Percentiles rank a stretch among this genome's conserved stretches.
phyloP scores from a whole-genome alignment of 2,113 vertebrate genomes.

The Opisthocomus hoazin region DNA sequence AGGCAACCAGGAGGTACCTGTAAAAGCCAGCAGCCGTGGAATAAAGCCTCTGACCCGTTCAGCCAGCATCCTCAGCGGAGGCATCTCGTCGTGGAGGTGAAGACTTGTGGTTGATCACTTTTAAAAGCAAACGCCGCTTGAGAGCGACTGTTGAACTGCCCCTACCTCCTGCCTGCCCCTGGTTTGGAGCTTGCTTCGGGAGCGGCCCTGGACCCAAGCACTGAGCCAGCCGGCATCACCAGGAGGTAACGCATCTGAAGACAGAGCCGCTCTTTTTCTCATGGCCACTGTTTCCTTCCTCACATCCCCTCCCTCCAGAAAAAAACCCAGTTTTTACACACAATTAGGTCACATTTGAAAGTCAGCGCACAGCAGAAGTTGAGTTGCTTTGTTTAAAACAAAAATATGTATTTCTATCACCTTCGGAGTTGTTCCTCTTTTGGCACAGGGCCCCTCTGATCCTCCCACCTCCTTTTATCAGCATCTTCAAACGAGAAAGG shows the following conservation, averaged over 20 bases:
- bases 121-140: background rate
- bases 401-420: constrained; percentile 28
- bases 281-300: background rate
- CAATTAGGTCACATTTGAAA: constrained; percentile 36
- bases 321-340: background rate
- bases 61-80: background rate
- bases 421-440: constrained; percentile 26
- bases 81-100: background rate
- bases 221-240: background rate
- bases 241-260: background rate
- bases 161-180: background rate
- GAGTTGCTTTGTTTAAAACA: constrained; percentile 7
- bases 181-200: background rate
- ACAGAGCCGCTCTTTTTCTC: background rate
- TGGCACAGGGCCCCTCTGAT: constrained; percentile 25
- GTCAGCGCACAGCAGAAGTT: background rate
- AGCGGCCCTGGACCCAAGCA: no score
- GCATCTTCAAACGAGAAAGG: constrained; percentile 53
- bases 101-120: fast-evolving
- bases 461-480: constrained; percentile 57
- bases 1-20: background rate
- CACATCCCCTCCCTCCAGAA: fast-evolving
- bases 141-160: background rate
- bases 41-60: background rate
- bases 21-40: background rate